Evolutionary conservation across 2,888 invertebrate genomes (phyloP).

Genomic region (Platycheirus rosarum): DNA sequence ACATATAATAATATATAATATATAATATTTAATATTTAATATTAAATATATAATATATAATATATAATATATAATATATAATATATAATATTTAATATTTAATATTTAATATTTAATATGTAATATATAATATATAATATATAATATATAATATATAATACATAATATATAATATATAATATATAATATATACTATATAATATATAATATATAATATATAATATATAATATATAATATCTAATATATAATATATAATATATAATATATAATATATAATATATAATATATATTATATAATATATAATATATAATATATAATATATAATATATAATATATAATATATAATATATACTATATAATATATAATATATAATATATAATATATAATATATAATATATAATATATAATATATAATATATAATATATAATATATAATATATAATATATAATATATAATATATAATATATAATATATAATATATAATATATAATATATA

Average conservation of each 20-base stretch:
- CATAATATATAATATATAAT: no score
- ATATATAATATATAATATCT: no score
- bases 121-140: slow-evolving; percentile 4
- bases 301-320: slow-evolving; percentile 6
- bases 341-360: no score
- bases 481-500: slow-evolving; percentile 3
- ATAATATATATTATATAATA: background rate
- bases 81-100: no score
- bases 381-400: slow-evolving; percentile 2
- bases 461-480: slow-evolving; percentile 3
- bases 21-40: slow-evolving; percentile 1
- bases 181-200: no score
- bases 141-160: slow-evolving; percentile 4
- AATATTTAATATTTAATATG: no score
- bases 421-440: slow-evolving; percentile 2
- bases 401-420: slow-evolving; percentile 3
- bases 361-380: slow-evolving; percentile 4
- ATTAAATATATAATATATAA: background rate
- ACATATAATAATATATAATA: slow-evolving; percentile 3
- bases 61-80: slow-evolving; percentile 3
- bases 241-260: no score
- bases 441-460: slow-evolving; percentile 6
- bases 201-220: no score
- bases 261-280: slow-evolving; percentile 1
- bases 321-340: slow-evolving; percentile 3